Base-by-base conservation (phyloP, 2,888 invertebrate genomes). In the Isotomurus palustris region DNA sequence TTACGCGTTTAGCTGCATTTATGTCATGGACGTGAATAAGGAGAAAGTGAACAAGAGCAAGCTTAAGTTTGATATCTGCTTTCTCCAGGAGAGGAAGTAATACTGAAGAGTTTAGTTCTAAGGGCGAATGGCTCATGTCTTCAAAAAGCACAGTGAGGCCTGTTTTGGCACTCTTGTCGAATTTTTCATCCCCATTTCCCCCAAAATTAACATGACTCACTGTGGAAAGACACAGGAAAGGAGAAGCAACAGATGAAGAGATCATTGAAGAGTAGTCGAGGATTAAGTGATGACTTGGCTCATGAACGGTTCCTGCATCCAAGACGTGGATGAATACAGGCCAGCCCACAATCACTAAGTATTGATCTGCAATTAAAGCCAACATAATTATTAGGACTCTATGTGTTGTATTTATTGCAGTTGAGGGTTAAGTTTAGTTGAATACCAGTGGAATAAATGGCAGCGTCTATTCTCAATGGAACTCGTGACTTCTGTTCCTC, bases 251-350 rank as follows among this genome's bases (percentile, higher is more conserved):
- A 5, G 4, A 3, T 4, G 5, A 6, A 8, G 6, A 6, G n/a
- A 29, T 6, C 19, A 65, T 40, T 24, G 36, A 49, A 29, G 49
- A 43, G n/a, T 56, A 55, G 14, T 56, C 51, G 14, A 69, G 58
- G 12, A 60, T 59, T 2, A 69, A 54, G 35, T 69, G 68, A 54
- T 69, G 68, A 69, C 85, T 86, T 0, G 91, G 91, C 73, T 91
- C 90, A 75, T 91, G 91, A 71, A 83, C 82, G 10, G 86, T 77
- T 3, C 90, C 88, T 47, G 91, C 85, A 77, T 93, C 92, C 53
- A 93, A 78, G 25, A 92, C 77, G 73, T 93, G 91, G 0, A 87
- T 85, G 76, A 91, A 92, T 28, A 88, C 79, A 72, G 86, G 88
- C 14, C 91, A 89, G 24, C 89, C 85, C 72, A 87, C 85, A 1